Evolutionary conservation across 2,113 vertebrate species (phyloP).

Genomic region (Dromas ardeola): DNA sequence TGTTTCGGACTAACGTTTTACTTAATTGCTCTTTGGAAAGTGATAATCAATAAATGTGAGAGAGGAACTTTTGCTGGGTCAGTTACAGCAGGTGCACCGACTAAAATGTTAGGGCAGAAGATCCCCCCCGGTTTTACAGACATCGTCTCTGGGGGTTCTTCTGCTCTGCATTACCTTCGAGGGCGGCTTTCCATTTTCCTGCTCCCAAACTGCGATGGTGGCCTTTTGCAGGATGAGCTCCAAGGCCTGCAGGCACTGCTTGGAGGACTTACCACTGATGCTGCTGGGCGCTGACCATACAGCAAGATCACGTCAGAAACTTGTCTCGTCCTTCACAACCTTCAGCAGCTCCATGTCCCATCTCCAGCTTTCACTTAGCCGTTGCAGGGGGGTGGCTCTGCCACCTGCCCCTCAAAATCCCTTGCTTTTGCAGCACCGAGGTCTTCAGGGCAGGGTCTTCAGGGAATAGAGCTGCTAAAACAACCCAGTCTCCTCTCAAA

Average conservation of each 20-base stretch:
- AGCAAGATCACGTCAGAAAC: background rate
- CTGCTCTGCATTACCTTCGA: rapidly evolving
- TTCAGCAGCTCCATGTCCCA: background rate
- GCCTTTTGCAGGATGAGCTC: background rate
- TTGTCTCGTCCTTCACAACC: background rate
- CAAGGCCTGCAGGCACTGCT: background rate
- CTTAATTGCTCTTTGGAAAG: background rate
- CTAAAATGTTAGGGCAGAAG: background rate
- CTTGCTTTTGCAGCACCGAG: background rate
- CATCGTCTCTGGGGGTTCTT: rapidly evolving
- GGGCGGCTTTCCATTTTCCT: background rate
- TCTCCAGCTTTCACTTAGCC: background rate
- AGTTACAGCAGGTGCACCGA: background rate
- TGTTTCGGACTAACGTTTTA: background rate
- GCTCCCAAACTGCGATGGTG: background rate
- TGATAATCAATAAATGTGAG: background rate
- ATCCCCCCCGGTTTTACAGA: background rate
- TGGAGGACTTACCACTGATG: background rate
- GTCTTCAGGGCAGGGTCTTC: background rate
- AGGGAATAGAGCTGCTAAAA: background rate
- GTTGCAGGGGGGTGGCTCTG: background rate
- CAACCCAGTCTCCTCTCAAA: background rate
- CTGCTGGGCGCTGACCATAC: background rate
- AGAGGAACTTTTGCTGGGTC: background rate
- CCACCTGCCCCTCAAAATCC: background rate